These are phyloP conservation scores for Drosophila atroscutellata DNA, from an alignment of 2,888 invertebrate genomes.

Conservation along the genomic window DNA sequence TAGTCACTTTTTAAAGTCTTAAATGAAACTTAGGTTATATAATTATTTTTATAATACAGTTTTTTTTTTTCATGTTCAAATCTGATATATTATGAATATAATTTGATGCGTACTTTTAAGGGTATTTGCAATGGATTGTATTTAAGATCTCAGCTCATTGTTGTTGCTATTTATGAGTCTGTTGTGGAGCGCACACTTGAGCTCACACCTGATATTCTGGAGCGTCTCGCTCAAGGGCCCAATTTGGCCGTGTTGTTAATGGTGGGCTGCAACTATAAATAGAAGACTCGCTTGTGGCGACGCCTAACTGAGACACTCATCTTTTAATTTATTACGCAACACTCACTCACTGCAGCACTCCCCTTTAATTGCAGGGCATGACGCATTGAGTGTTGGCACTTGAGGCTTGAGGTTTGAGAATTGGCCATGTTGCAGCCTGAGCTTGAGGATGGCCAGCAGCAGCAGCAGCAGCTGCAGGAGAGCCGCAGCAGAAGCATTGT, in stretches of 20 bases:
- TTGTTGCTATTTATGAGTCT: constrained; percentile 23
- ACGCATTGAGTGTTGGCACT: constrained; percentile 48
- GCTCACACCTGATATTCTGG: constrained; percentile 45
- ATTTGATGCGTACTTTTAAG: neutral
- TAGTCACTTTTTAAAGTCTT: no score
- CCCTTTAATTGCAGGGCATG: constrained; percentile 57
- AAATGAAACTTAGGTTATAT: no score
- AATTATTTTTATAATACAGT: neutral
- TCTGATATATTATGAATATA: neutral
- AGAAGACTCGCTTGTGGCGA: constrained; percentile 20
- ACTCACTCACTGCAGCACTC: constrained; percentile 10
- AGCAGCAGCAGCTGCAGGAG: neutral
- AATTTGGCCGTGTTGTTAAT: constrained; percentile 33
- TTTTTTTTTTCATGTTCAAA: neutral
- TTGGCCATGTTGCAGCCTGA: constrained; percentile 66
- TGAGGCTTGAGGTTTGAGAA: constrained; percentile 17
- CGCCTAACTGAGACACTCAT: constrained; percentile 39
- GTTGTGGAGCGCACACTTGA: constrained; percentile 36
- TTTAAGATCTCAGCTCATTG: constrained; percentile 11
- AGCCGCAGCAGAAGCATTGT: constrained; percentile 19
- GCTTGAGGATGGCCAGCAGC: constrained; percentile 76
- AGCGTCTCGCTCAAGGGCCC: constrained; percentile 38
- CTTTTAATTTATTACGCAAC: constrained; percentile 38
- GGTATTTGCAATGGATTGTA: constrained; percentile 6
- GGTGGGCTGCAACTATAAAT: constrained; percentile 52